Percentiles rank a stretch among this genome's conserved stretches.
Conservation (phyloP, 1,140 invertebrate genomes). For the Trachymyrmex cornetzi region DNA sequence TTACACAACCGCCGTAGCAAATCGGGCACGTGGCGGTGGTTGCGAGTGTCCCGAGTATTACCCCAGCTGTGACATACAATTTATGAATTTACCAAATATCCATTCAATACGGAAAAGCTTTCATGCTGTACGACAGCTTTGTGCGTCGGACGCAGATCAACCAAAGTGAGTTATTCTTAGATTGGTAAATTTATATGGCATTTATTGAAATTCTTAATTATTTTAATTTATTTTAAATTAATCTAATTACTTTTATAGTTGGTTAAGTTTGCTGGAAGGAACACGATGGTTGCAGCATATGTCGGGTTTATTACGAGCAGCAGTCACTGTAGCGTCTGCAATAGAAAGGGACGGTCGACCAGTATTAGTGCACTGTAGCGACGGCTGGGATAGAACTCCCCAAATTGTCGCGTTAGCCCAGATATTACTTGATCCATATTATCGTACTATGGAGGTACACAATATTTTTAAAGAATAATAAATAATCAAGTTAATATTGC, state of each 20-base stretch:
- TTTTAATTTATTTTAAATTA: neutral
- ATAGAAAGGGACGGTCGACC: slow-evolving; percentile 95
- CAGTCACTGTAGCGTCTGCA: slow-evolving; percentile 92
- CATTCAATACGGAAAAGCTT: slow-evolving; percentile 97
- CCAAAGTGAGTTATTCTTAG: slow-evolving; percentile 89
- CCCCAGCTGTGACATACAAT: slow-evolving; percentile 96
- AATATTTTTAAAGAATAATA: neutral
- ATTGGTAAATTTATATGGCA: neutral
- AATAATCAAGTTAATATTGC: neutral
- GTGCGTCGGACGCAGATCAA: slow-evolving; percentile 91
- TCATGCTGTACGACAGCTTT: slow-evolving; percentile 92
- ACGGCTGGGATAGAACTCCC: slow-evolving; percentile 98
- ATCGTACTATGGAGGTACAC: slow-evolving; percentile 94
- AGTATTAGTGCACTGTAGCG: slow-evolving; percentile 97
- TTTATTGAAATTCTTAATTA: neutral
- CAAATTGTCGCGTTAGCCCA: slow-evolving; percentile 97
- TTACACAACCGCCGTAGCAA: slow-evolving; percentile 97
- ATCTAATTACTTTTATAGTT: slow-evolving; percentile 88
- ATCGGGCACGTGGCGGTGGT: slow-evolving; percentile 97
- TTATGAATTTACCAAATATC: slow-evolving; percentile 99
- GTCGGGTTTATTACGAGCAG: slow-evolving; percentile 93
- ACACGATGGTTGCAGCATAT: slow-evolving; percentile 97
- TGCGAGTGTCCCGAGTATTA: slow-evolving; percentile 99
- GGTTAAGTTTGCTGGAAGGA: slow-evolving; percentile 94
- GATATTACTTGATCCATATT: slow-evolving; percentile 97